Base-by-base conservation (phyloP, 2,888 invertebrate genomes). In the Dolichopus griseipennis region DNA sequence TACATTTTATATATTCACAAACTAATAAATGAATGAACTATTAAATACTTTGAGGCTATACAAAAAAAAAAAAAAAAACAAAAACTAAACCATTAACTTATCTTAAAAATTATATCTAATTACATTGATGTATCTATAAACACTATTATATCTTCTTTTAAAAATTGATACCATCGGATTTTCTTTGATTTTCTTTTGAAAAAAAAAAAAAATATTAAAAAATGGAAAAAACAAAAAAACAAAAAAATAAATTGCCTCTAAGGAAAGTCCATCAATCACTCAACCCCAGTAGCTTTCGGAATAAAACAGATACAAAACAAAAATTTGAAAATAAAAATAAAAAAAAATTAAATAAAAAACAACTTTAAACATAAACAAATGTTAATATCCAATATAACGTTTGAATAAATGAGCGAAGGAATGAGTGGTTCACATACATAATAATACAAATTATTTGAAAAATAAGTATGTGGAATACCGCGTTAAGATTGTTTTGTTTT, bases 291-390 rank as follows among this genome's bases (percentile, higher is more conserved):
- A 18, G 52, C 41, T 52, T 52, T 52, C 37, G 22, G 22, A n/a
- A 61, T 61, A n/a, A n/a, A n/a, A n/a, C n/a, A n/a, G n/a, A 61
- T n/a, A 20, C 8, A 61, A 20, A 61, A 61, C 8, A 15, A 15
- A n/a, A n/a, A n/a, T n/a, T n/a, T n/a, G n/a, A n/a, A n/a, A 66
- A 52, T 66, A 61, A 52, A 33, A 18, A 15, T 34, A 52, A 33
- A 52, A 63, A 66, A 64, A 33, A 66, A 64, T 61, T 37, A 68
- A 64, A 52, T 66, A 64, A 64, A 66, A 68, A 68, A 66, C 66
- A 64, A 34, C n/a, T 66, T 68, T 61, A 68, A 66, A 66, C 64
- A 68, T 68, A 68, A 68, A 68, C 66, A 68, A 15, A 61, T 20
- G 2, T 2, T n/a, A 61, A n/a, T n/a, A 20, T 20, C 9, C 8